These are phyloP conservation scores for Boloria euphrosyne DNA, from an alignment of 2,888 invertebrate species.

Conservation along the genomic window DNA sequence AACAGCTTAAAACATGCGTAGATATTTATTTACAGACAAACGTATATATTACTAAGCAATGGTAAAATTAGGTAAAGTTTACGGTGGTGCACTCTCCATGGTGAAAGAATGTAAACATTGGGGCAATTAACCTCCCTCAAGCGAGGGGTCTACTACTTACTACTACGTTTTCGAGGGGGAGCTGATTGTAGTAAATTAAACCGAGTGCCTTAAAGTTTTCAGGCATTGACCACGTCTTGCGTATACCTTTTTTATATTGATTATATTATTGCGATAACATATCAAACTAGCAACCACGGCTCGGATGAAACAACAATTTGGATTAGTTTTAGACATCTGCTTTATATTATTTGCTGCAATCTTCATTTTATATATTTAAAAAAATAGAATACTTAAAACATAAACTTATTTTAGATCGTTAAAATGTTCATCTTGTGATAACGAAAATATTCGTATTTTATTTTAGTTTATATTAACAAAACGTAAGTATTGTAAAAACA, in stretches of 20 bases:
- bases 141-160: conserved; percentile 25
- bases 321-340: no score
- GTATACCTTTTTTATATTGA: neutral
- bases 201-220: conserved; percentile 17
- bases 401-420: no score
- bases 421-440: no score
- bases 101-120: conserved; percentile 73
- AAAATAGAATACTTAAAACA: no score
- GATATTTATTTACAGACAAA: neutral
- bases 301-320: no score
- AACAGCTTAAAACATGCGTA: no score
- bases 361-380: no score
- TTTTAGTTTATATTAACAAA: no score
- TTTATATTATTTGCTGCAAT: no score
- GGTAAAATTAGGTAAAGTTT: conserved; percentile 37
- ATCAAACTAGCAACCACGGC: neutral
- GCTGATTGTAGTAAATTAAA: conserved; percentile 23
- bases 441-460: no score
- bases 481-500: no score
- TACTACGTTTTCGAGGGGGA: conserved; percentile 29
- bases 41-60: conserved; percentile 47
- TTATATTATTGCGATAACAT: neutral
- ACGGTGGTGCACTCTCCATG: conserved; percentile 65
- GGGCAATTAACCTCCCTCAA: conserved; percentile 43
- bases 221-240: conserved; percentile 13